Percentiles rank a stretch among this genome's conserved stretches.
Conservation (phyloP, 2,888 invertebrate genomes). For the Digitonthophagus gazella region DNA sequence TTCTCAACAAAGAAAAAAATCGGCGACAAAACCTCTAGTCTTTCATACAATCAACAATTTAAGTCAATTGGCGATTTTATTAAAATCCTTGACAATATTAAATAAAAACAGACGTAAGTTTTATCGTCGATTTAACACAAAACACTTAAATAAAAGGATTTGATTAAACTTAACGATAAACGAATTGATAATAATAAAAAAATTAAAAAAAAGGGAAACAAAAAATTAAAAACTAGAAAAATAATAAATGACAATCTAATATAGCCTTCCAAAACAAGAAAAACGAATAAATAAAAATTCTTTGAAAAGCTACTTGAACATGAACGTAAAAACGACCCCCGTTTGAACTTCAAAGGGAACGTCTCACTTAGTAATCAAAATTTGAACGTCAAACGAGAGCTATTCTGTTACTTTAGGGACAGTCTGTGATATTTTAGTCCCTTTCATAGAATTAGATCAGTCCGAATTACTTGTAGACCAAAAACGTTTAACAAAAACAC, state of each 20-base stretch:
- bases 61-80: conserved; percentile 6
- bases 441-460: conserved; percentile 37
- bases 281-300: conserved; percentile 15
- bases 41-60: neutral
- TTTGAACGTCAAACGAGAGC: neutral
- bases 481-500: neutral
- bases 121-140: conserved; percentile 24
- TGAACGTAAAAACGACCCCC: conserved; percentile 5
- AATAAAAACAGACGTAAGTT: conserved; percentile 14
- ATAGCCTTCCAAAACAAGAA: conserved; percentile 33
- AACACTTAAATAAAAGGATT: conserved; percentile 5
- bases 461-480: conserved; percentile 37
- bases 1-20: conserved; percentile 1
- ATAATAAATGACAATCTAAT: conserved; percentile 36
- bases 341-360: conserved; percentile 4
- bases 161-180: conserved; percentile 1
- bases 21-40: neutral
- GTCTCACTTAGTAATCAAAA: conserved; percentile 5
- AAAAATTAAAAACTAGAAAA: conserved; percentile 25
- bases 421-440: conserved; percentile 52
- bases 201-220: conserved; percentile 21
- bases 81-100: conserved; percentile 8
- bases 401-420: conserved; percentile 38
- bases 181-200: conserved; percentile 19
- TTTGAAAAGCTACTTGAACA: conserved; percentile 11